Conservation (phyloP, 2,113 vertebrate genomes). For the Nesoenas mayeri region DNA sequence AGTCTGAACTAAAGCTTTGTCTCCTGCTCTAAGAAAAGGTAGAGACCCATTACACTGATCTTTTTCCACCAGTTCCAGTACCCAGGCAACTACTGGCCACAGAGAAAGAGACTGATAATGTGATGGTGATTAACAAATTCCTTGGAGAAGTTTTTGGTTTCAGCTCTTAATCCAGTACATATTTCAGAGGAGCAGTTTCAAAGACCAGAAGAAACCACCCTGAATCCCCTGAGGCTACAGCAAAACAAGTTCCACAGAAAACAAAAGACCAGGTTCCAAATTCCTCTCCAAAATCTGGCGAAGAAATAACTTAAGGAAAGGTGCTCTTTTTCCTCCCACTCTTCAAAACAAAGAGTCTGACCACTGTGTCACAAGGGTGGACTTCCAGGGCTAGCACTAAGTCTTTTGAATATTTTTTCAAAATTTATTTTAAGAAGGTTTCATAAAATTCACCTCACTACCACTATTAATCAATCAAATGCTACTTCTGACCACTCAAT, state of each 20-base stretch:
- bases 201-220: constrained; percentile 21
- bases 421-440: background rate
- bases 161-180: constrained; percentile 1
- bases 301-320: background rate
- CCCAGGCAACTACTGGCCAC: background rate
- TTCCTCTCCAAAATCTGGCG: background rate
- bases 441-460: background rate
- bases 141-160: constrained; percentile 4
- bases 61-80: background rate
- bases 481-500: background rate
- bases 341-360: background rate
- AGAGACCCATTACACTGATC: background rate
- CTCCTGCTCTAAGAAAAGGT: background rate
- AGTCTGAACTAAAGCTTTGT: background rate
- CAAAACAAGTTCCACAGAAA: background rate
- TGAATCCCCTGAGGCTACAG: background rate
- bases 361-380: background rate
- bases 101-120: background rate
- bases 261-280: background rate
- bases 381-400: background rate
- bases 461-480: background rate
- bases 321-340: background rate
- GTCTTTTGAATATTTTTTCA: background rate
- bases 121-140: background rate
- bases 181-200: constrained; percentile 7